Conservation (phyloP, 2,797 vertebrate species). For the Pogonophryne albipinna region DNA sequence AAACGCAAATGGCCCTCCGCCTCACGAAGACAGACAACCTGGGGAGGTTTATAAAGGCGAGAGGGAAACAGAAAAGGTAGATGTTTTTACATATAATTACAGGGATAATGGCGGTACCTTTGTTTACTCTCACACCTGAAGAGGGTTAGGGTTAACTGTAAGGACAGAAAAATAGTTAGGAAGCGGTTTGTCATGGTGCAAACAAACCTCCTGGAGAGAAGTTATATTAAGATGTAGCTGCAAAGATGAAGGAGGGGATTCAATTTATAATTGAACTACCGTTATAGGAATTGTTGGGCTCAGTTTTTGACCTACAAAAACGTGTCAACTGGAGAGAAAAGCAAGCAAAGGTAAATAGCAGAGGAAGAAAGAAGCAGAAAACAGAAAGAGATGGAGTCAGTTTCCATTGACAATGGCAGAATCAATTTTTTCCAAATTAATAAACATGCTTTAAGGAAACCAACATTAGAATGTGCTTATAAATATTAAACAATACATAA, state of each 20-base stretch:
- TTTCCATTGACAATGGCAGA: background rate
- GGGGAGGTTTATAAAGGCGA: slow-evolving; percentile 40
- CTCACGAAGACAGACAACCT: slow-evolving; percentile 91
- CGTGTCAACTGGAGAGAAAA: slow-evolving; percentile 2
- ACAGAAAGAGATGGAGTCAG: background rate
- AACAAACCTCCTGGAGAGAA: slow-evolving; percentile 10
- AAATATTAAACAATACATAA: background rate
- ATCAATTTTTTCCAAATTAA: background rate
- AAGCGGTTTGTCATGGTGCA: background rate
- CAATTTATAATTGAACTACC: slow-evolving; percentile 10
- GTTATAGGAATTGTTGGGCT: slow-evolving; percentile 23
- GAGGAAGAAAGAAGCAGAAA: slow-evolving; percentile 1
- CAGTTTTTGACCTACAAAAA: slow-evolving; percentile 23
- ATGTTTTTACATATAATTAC: background rate
- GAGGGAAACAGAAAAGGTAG: background rate
- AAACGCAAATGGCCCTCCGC: slow-evolving; percentile 82
- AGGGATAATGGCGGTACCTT: background rate
- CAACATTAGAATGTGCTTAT: background rate
- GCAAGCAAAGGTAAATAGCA: background rate
- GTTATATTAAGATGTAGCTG: background rate
- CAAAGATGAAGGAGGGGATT: background rate
- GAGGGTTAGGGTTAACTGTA: background rate
- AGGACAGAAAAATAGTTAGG: slow-evolving; percentile 1
- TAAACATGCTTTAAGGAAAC: background rate
- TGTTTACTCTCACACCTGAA: slow-evolving; percentile 9